Conservation (phyloP, 2,113 vertebrate genomes). For the Sinocyclocheilus maitianheensis region DNA sequence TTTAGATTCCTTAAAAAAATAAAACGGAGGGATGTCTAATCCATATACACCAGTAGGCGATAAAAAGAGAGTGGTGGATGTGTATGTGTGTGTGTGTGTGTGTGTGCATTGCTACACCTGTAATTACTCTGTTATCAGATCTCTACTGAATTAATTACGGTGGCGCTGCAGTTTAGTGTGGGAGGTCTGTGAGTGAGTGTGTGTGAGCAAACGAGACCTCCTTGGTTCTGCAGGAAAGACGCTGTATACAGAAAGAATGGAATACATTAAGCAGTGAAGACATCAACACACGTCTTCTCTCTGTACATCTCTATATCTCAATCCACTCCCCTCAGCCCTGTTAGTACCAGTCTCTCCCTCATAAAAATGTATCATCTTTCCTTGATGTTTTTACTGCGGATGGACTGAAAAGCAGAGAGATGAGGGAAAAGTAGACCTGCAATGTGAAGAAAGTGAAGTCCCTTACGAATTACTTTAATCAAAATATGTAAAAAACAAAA, state of each 20-base stretch:
- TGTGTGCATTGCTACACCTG: slow-evolving; percentile 4
- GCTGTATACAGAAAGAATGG: slow-evolving; percentile 21
- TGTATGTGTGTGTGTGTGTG: not conserved
- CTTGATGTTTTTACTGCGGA: not conserved
- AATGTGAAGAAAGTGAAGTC: not conserved
- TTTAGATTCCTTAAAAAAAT: not conserved
- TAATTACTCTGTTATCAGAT: slow-evolving; percentile 43
- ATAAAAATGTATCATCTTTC: not conserved
- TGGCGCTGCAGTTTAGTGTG: slow-evolving; percentile 20
- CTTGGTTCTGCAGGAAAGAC: slow-evolving; percentile 29
- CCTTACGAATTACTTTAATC: not conserved
- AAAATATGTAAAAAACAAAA: not conserved
- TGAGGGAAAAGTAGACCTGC: not conserved
- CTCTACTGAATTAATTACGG: slow-evolving; percentile 40
- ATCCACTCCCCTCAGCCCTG: slow-evolving; percentile 7
- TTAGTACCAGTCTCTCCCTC: not conserved
- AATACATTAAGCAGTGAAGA: slow-evolving; percentile 44
- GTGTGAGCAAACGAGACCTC: slow-evolving; percentile 2
- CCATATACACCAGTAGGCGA: not conserved
- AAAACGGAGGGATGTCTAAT: not conserved
- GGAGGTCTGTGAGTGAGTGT: slow-evolving; percentile 16
- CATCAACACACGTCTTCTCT: not conserved
- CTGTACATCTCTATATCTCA: slow-evolving; percentile 2
- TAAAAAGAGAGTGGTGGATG: not conserved
- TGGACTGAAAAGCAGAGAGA: not conserved